Evolutionary conservation across 2,888 invertebrate species (phyloP).

Genomic region (Acanthacorydalis orientalis): DNA sequence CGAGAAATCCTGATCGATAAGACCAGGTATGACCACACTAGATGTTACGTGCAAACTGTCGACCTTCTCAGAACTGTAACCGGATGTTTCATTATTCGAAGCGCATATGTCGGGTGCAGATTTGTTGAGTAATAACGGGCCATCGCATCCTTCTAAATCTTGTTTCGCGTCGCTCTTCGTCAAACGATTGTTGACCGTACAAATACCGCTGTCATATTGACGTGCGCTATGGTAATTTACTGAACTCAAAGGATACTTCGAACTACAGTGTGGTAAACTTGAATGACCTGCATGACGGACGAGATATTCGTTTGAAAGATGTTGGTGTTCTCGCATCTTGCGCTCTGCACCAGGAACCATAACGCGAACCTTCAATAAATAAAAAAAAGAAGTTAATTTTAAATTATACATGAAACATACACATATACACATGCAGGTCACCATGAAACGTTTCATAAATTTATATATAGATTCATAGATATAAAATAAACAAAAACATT

Average conservation of each 20-base stretch:
- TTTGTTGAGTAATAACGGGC: constrained; percentile 25
- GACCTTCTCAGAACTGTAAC: constrained; percentile 7
- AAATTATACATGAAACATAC: no score
- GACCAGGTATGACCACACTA: constrained; percentile 13
- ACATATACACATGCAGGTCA: no score
- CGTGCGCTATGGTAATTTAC: constrained; percentile 4
- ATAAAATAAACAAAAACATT: no score
- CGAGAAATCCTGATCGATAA: constrained; percentile 16
- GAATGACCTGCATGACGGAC: constrained; percentile 20
- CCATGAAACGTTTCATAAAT: no score
- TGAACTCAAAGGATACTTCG: constrained; percentile 3
- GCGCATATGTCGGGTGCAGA: constrained; percentile 31
- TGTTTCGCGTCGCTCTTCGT: constrained; percentile 12
- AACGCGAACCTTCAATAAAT: constrained; percentile 29
- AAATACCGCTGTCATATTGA: constrained; percentile 10
- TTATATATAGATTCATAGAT: no score
- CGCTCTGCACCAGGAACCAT: constrained; percentile 43
- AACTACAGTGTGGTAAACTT: constrained; percentile 10
- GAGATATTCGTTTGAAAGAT: constrained; percentile 32
- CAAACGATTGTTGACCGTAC: constrained; percentile 10
- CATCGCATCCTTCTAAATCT: constrained; percentile 22
- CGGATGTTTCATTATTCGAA: constrained; percentile 18
- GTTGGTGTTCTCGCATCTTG: constrained; percentile 35
- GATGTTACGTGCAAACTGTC: constrained; percentile 9
- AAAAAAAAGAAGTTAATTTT: neutral